Percentiles rank a stretch among this genome's conserved stretches.
Conservation (phyloP, 2,113 vertebrate species). For the Vulpes lagopus region DNA sequence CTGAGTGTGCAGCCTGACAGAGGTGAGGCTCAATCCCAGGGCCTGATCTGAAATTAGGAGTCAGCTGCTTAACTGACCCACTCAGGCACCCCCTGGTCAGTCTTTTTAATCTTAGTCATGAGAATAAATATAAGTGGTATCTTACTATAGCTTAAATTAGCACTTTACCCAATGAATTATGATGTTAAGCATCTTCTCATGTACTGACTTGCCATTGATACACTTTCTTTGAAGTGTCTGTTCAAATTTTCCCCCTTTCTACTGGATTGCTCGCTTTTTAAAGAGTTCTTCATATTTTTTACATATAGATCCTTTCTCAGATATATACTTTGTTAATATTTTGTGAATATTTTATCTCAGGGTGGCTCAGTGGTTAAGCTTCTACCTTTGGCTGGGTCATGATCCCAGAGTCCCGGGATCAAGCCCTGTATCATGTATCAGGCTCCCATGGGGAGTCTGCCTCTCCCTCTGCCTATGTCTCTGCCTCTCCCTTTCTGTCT, state of each 20-base stretch:
- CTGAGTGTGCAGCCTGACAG: too few species aligned
- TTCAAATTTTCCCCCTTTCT: background rate
- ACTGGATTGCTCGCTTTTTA: background rate
- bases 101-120: background rate
- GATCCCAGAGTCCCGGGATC: too few species aligned
- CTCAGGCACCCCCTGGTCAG: background rate
- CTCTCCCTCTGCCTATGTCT: too few species aligned
- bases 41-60: too few species aligned
- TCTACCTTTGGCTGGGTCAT: too few species aligned
- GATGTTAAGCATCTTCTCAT: background rate
- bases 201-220: background rate
- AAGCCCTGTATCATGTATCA: too few species aligned
- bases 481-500: too few species aligned
- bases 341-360: background rate
- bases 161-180: background rate
- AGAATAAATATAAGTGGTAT: background rate
- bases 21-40: too few species aligned
- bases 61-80: too few species aligned
- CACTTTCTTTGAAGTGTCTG: background rate
- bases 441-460: too few species aligned
- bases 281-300: background rate
- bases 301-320: background rate
- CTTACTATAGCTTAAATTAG: background rate
- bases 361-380: too few species aligned
- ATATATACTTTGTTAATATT: background rate